Evolutionary conservation across 2,797 vertebrate species (phyloP).

Genomic region (Fistularia tabacaria): DNA sequence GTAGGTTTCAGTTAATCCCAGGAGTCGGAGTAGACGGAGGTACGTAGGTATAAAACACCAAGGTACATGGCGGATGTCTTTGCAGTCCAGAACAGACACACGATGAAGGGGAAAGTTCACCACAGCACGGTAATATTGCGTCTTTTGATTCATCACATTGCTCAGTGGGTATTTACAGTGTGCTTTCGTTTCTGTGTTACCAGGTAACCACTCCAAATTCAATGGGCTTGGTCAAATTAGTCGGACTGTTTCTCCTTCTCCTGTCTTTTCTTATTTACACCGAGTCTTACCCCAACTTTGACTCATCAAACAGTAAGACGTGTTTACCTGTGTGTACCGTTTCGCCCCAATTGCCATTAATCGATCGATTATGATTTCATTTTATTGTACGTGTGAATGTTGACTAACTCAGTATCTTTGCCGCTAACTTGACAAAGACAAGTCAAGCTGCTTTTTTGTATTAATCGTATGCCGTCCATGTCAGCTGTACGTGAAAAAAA

Average conservation of each 20-base stretch:
- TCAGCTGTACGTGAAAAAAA: not conserved
- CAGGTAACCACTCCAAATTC: conserved; percentile 59
- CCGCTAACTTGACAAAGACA: no score
- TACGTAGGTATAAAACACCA: conserved; percentile 64
- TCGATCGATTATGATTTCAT: no score
- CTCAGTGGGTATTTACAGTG: not conserved
- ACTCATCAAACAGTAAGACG: conserved; percentile 76
- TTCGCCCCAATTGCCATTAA: no score
- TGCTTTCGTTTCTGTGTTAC: conserved; percentile 27
- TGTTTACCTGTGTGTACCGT: no score
- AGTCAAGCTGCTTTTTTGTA: no score
- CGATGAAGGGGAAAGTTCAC: conserved; percentile 38
- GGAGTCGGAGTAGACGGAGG: conserved; percentile 26
- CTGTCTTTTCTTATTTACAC: conserved; percentile 81
- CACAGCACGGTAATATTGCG: conserved; percentile 46
- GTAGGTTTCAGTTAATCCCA: conserved; percentile 55
- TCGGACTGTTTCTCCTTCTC: conserved; percentile 75
- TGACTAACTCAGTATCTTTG: no score
- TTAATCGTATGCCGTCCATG: not conserved
- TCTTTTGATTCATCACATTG: conserved; percentile 10
- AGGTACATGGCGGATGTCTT: conserved; percentile 11
- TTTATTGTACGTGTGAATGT: no score
- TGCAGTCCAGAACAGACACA: conserved; percentile 27
- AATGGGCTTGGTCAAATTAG: conserved; percentile 79
- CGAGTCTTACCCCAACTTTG: conserved; percentile 82